A percentile compares a stretch with the other conserved stretches of the same genome.
phyloP scores from a whole-genome alignment of 2,113 vertebrate species.

The Antechinus stuartii region DNA sequence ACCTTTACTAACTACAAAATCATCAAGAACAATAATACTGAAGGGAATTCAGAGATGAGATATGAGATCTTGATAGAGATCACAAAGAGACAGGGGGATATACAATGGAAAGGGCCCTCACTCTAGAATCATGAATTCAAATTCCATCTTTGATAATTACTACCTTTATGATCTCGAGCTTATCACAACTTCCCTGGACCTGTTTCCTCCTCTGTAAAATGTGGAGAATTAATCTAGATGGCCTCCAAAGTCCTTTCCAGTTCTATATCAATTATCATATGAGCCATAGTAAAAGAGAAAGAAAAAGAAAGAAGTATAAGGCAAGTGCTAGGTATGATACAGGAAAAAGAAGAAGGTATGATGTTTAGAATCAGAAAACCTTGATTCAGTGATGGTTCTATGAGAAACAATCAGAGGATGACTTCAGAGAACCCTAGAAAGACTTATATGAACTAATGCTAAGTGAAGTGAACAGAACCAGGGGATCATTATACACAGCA shows the following conservation, averaged over 20 bases:
- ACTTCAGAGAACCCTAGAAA: too few species aligned
- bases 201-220: too few species aligned
- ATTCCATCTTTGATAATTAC: neutral
- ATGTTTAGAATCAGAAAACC: neutral
- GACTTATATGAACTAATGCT: too few species aligned
- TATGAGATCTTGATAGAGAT: neutral
- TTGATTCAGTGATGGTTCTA: neutral
- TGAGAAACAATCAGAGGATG: too few species aligned
- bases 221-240: too few species aligned
- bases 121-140: neutral
- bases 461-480: too few species aligned
- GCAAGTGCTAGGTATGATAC: neutral
- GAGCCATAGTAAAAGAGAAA: too few species aligned
- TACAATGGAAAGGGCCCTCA: neutral
- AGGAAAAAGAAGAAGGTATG: neutral
- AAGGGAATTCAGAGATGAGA: neutral
- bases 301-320: neutral
- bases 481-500: too few species aligned
- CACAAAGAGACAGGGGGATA: neutral
- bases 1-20: neutral
- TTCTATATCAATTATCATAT: neutral
- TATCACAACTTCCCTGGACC: neutral
- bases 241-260: neutral
- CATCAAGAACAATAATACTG: neutral
- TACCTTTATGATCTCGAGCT: neutral